Evolutionary conservation across 2,113 vertebrate genomes (phyloP), one percentile per base, ranked within the genome.

Genomic region (Petrocephalus zakoni): DNA sequence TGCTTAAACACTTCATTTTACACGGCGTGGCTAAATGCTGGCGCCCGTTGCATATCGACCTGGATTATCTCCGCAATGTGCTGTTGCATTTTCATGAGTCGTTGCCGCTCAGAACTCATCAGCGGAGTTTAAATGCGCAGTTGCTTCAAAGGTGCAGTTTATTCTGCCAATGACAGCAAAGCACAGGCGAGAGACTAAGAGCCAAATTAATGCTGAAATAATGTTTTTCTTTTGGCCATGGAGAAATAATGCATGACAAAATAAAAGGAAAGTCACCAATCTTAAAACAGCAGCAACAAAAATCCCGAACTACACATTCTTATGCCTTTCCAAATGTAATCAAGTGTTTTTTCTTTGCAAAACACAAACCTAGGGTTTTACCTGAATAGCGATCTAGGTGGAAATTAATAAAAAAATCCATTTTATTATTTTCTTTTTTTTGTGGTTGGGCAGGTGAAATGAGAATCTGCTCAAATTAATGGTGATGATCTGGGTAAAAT

Each of bases 1-100:
- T 86, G 56, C 81, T 78, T 87, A 89, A 87, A 90, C 86, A 21
- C 3, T 82, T 88, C 37, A 89, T 94, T 92, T 92, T 85, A 90
- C 85, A 11, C 13, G 88, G 68, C 49, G 37, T n/a, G 78, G 84
- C 87, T 89, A 86, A 90, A 90, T 56, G 68, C 85, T 88, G 61
- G 87, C 75, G 85, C 84, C 72, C 72, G 58, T 87, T 68, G 56
- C 64, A 88, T 89, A 89, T 90, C 53, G 88, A 75, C 87, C 51
- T 15, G 53, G 84, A 88, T 86, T 61, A 87, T 88, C 85, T 84
- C 42, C 3, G 22, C 53, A 81, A 86, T 68, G 34, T 87, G 88
- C 75, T 37, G 47, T 78, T 87, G 89, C 85, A 89, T 88, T 89
- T 88, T 89, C 55, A 89, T 87, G 68, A 87, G 88, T 68, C 21